A percentile compares a stretch with the other conserved stretches of the same genome.
Conservation (phyloP, 2,113 vertebrate genomes). For the Gnathonemus echidnorhynchus region DNA sequence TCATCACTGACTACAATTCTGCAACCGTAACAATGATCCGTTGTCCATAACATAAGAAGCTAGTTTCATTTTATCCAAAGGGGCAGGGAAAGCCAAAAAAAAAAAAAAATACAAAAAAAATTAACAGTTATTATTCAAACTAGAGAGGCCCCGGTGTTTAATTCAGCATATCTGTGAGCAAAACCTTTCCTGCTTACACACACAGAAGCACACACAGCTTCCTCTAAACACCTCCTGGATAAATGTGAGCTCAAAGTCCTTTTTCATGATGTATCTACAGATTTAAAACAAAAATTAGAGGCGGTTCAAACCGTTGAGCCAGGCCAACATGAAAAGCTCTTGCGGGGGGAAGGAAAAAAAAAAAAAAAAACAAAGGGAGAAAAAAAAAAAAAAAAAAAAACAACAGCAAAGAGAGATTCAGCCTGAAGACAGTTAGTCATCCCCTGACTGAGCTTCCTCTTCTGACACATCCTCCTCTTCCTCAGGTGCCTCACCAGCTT, state of each 20-base stretch:
- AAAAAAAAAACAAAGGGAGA: no score
- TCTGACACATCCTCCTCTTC: constrained; percentile 87
- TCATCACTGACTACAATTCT: not conserved
- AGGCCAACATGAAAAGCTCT: constrained; percentile 50
- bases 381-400: not conserved
- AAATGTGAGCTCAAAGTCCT: not conserved
- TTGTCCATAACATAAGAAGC: not conserved
- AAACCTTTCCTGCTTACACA: not conserved
- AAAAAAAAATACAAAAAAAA: not conserved
- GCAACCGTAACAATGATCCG: not conserved
- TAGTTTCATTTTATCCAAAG: not conserved
- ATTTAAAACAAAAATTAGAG: constrained; percentile 39
- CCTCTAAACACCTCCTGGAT: not conserved
- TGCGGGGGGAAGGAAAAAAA: constrained; percentile 10
- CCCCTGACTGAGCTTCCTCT: constrained; percentile 91
- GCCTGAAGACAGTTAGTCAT: constrained; percentile 73
- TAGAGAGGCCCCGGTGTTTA: not conserved
- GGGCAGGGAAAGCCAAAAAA: not conserved
- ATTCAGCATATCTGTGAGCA: not conserved
- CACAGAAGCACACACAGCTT: not conserved
- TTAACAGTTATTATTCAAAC: not conserved
- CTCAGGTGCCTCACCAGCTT: constrained; percentile 63
- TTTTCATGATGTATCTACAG: not conserved
- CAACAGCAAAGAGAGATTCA: constrained; percentile 20
- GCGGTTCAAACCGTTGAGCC: constrained; percentile 61